Evolutionary conservation across 2,113 vertebrate genomes (phyloP).

Genomic region (Arenaria interpres): DNA sequence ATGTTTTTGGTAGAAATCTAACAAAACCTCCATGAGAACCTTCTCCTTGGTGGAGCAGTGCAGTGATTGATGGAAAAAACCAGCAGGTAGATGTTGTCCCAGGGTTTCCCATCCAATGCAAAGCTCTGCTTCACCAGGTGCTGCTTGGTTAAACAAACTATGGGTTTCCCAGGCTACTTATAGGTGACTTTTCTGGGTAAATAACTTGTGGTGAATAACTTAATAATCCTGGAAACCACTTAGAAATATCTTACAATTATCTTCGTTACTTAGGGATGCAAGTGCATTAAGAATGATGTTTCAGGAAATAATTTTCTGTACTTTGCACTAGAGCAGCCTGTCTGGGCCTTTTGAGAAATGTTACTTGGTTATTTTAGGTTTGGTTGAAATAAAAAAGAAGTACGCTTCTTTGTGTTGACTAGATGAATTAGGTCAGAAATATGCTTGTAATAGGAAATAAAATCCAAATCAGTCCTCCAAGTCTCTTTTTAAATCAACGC

Average conservation of each 20-base stretch:
- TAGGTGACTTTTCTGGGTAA: neutral
- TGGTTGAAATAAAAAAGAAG: neutral
- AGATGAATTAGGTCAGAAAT: slow-evolving; percentile 18
- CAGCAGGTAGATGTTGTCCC: neutral
- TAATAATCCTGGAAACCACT: neutral
- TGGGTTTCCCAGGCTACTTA: neutral
- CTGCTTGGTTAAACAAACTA: neutral
- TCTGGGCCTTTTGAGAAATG: neutral
- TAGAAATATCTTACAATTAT: neutral
- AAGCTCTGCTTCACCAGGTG: neutral
- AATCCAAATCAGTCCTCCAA: neutral
- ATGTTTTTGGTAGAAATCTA: neutral
- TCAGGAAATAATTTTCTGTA: neutral
- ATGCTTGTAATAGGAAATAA: neutral
- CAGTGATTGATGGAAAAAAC: neutral
- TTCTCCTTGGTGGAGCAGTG: neutral
- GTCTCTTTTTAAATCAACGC: neutral
- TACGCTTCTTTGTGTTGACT: neutral
- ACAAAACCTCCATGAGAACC: neutral
- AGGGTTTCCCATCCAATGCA: neutral
- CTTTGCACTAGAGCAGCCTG: neutral
- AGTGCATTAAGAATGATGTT: neutral
- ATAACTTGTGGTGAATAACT: neutral
- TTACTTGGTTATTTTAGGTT: neutral
- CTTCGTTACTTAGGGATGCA: neutral